phyloP scores from a whole-genome alignment of 2,888 invertebrate genomes.

The Oegoconia quadripuncta region DNA sequence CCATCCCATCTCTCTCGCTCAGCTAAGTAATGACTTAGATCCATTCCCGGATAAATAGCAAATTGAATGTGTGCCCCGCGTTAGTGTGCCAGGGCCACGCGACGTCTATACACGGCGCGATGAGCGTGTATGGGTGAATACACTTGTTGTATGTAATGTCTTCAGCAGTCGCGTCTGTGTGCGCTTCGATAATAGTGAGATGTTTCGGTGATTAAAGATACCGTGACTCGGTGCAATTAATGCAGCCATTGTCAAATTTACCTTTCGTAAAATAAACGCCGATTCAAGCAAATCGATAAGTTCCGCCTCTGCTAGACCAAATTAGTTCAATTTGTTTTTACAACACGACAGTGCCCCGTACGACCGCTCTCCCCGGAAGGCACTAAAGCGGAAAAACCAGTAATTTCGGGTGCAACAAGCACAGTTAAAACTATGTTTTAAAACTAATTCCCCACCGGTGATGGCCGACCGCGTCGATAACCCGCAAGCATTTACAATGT shows the following conservation, averaged over 20 bases:
- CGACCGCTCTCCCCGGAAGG: conserved; percentile 27
- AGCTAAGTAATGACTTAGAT: conserved; percentile 79
- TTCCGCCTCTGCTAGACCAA: conserved; percentile 29
- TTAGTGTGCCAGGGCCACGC: conserved; percentile 31
- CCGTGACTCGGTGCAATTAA: conserved; percentile 10
- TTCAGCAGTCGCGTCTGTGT: conserved; percentile 7
- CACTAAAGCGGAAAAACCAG: conserved; percentile 45
- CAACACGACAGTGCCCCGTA: conserved; percentile 26
- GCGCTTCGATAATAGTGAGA: conserved; percentile 11
- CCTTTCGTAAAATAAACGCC: conserved; percentile 4
- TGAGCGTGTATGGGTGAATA: conserved; percentile 24
- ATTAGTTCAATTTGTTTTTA: conserved; percentile 46
- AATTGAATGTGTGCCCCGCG: conserved; percentile 72
- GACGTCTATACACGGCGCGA: conserved; percentile 26
- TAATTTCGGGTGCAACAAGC: conserved; percentile 60
- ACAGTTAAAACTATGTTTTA: conserved; percentile 68
- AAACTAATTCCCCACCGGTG: conserved; percentile 63
- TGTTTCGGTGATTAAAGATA: conserved; percentile 16
- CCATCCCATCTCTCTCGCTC: conserved; percentile 71
- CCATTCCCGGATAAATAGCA: conserved; percentile 78
- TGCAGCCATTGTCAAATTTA: conserved; percentile 7
- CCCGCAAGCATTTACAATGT: conserved; percentile 75
- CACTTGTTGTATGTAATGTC: conserved; percentile 19
- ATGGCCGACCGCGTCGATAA: conserved; percentile 57
- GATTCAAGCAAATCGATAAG: conserved; percentile 30